Conservation (phyloP, 1,140 invertebrate species). For the Paralvinella palmiformis region DNA sequence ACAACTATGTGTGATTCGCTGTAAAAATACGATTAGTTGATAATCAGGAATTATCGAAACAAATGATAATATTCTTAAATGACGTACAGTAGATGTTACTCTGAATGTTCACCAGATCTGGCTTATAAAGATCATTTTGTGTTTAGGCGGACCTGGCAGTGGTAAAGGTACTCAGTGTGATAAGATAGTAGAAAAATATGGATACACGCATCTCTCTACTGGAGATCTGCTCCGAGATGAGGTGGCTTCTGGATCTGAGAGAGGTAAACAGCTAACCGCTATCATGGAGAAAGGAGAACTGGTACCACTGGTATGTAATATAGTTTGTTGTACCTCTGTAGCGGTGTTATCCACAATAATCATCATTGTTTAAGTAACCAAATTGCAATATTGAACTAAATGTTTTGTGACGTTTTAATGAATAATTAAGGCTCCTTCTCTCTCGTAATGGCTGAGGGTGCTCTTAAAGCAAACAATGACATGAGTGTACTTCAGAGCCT, state of each 20-base stretch:
- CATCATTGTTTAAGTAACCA: neutral
- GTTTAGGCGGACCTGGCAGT: conserved; percentile 50
- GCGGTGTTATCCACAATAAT: neutral
- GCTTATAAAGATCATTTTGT: neutral
- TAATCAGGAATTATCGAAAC: too few species aligned
- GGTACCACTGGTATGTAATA: conserved; percentile 57
- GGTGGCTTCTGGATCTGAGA: conserved; percentile 46
- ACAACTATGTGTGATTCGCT: too few species aligned
- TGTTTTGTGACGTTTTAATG: too few species aligned
- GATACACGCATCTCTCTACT: conserved; percentile 51
- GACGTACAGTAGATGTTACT: too few species aligned
- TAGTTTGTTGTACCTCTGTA: neutral
- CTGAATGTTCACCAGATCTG: too few species aligned
- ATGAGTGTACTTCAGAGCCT: conserved; percentile 74
- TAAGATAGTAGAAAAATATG: conserved; percentile 50
- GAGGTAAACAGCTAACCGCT: conserved; percentile 55
- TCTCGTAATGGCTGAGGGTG: too few species aligned
- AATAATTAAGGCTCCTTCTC: too few species aligned
- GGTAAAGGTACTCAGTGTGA: conserved; percentile 53
- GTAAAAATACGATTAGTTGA: too few species aligned
- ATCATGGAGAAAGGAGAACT: conserved; percentile 76
- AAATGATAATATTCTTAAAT: too few species aligned
- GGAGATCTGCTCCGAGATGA: conserved; percentile 51
- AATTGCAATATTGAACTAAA: neutral
- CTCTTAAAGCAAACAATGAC: conserved; percentile 76